Conservation (phyloP, 2,888 invertebrate species). For the Ennomos erosarius region DNA sequence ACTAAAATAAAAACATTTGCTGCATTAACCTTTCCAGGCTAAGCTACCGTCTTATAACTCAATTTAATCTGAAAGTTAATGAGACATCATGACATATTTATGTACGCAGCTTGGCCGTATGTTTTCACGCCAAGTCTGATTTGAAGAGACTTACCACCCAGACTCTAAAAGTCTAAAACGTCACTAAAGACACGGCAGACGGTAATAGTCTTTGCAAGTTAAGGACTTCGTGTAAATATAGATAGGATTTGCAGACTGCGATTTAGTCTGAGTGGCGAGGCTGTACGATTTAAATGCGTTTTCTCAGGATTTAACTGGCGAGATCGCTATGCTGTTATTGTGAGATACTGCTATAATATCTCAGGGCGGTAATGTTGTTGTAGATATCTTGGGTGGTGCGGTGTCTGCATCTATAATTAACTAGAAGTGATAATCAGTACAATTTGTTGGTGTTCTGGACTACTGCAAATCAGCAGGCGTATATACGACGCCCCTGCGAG, state of each 20-base stretch:
- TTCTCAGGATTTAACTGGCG: conserved; percentile 7
- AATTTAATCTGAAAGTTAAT: conserved; percentile 23
- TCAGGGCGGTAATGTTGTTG: conserved; percentile 8
- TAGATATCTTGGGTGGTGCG: conserved; percentile 14
- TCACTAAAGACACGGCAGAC: conserved; percentile 43
- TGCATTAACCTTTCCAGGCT: conserved; percentile 16
- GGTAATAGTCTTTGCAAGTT: conserved; percentile 19
- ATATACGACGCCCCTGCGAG: too few species aligned
- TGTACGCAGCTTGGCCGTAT: conserved; percentile 38
- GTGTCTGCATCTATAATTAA: neutral
- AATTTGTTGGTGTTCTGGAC: too few species aligned
- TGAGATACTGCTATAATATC: conserved; percentile 15
- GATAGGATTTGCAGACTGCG: conserved; percentile 25
- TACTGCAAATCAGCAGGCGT: too few species aligned
- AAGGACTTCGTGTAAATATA: conserved; percentile 22
- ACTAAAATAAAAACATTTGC: conserved; percentile 17
- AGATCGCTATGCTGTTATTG: conserved; percentile 15
- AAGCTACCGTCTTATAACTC: conserved; percentile 5
- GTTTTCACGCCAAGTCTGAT: conserved; percentile 48
- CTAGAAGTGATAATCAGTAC: too few species aligned
- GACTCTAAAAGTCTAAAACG: conserved; percentile 75
- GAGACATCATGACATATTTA: conserved; percentile 27
- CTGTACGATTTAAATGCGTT: conserved; percentile 7
- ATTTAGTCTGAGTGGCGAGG: conserved; percentile 9
- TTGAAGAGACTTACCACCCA: conserved; percentile 65